phyloP scores from a whole-genome alignment of 2,888 invertebrate genomes.

The Agriopis aurantiaria region DNA sequence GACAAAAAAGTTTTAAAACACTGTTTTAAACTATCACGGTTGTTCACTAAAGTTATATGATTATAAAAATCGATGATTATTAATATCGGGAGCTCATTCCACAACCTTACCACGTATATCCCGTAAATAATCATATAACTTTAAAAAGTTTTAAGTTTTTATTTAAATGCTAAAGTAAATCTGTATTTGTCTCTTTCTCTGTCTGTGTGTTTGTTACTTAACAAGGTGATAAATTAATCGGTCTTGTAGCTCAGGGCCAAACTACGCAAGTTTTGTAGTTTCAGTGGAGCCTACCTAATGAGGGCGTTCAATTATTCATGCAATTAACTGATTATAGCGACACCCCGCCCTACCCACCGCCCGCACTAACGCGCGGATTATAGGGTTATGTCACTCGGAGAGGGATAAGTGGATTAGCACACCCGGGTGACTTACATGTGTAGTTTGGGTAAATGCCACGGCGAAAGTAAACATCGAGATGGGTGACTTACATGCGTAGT shows the following conservation, averaged over 20 bases:
- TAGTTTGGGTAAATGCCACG: conserved; percentile 23
- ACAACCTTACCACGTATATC: too few species aligned
- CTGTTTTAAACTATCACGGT: too few species aligned
- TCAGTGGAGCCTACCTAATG: conserved; percentile 58
- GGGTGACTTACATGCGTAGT: too few species aligned
- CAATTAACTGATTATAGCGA: conserved; percentile 85
- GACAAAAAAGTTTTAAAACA: too few species aligned
- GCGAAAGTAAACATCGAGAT: background rate
- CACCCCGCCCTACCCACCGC: conserved; percentile 55
- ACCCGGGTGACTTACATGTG: conserved; percentile 23
- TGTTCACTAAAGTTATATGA: too few species aligned
- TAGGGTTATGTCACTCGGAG: conserved; percentile 41
- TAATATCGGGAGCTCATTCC: too few species aligned
- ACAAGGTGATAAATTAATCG: background rate
- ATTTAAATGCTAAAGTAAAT: too few species aligned
- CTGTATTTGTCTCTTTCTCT: too few species aligned
- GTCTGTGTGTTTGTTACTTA: too few species aligned
- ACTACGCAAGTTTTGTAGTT: conserved; percentile 19
- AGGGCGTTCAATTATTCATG: conserved; percentile 80
- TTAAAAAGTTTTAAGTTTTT: too few species aligned
- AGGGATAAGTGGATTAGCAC: conserved; percentile 39
- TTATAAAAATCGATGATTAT: too few species aligned
- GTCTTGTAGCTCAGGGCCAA: conserved; percentile 5
- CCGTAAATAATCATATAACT: too few species aligned
- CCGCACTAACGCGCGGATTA: conserved; percentile 38